phyloP scores from a whole-genome alignment of 2,797 vertebrate species.

The Catostomus latipinnis region DNA sequence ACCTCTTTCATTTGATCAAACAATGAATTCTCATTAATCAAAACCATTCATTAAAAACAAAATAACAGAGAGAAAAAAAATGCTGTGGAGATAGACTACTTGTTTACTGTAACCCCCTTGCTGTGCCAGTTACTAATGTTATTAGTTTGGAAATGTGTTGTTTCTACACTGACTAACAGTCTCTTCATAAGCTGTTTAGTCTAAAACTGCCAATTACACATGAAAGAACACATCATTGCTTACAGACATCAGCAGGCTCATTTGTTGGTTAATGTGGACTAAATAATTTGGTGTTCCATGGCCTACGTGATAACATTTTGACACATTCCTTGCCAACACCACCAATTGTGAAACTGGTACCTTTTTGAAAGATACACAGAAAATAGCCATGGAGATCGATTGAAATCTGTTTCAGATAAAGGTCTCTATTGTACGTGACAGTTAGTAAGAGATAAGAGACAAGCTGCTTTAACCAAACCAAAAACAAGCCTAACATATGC shows the following conservation, averaged over 20 bases:
- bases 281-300: too few species aligned
- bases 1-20: neutral
- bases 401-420: neutral
- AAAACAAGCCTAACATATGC: neutral
- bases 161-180: neutral
- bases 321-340: too few species aligned
- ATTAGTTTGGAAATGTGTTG: neutral
- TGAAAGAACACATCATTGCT: too few species aligned
- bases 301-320: too few species aligned
- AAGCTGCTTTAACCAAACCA: neutral
- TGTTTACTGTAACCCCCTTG: too few species aligned
- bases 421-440: neutral
- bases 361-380: too few species aligned
- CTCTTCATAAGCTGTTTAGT: neutral
- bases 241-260: too few species aligned
- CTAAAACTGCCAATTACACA: neutral
- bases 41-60: neutral
- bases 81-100: too few species aligned
- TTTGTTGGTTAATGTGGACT: too few species aligned
- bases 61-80: too few species aligned
- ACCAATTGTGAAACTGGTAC: too few species aligned
- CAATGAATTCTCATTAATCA: neutral
- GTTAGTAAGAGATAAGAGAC: neutral
- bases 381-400: too few species aligned
- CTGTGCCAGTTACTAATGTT: neutral